A percentile compares a stretch with the other conserved stretches of the same genome.
Conservation (phyloP, 2,888 invertebrate genomes). For the Poecilobothrus nobilitatus region DNA sequence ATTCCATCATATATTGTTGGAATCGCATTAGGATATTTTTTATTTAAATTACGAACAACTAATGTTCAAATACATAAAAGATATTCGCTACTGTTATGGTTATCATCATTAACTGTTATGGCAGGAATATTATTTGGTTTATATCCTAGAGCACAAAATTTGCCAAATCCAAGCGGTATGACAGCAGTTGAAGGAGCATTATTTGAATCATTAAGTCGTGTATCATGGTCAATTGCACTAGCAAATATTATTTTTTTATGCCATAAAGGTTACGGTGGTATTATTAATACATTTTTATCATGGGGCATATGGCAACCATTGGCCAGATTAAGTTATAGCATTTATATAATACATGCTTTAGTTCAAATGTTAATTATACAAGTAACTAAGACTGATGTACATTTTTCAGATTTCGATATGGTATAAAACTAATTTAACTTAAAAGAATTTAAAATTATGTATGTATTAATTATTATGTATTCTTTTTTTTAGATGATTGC, state of each 20-base stretch:
- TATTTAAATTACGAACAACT: constrained; percentile 19
- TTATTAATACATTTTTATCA: constrained; percentile 22
- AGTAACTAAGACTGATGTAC: constrained; percentile 10
- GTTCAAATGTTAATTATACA: constrained; percentile 14
- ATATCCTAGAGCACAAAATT: constrained; percentile 13
- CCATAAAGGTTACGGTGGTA: constrained; percentile 23
- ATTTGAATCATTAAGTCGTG: constrained; percentile 22
- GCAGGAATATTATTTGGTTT: constrained; percentile 21
- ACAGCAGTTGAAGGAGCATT: constrained; percentile 22
- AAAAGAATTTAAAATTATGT: not conserved
- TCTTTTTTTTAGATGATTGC: constrained; percentile 18
- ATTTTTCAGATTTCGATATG: constrained; percentile 20
- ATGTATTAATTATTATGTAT: too few species aligned
- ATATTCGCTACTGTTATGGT: constrained; percentile 17
- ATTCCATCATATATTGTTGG: constrained; percentile 29
- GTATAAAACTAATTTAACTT: constrained; percentile 13
- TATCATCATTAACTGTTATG: constrained; percentile 16
- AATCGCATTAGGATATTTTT: constrained; percentile 26
- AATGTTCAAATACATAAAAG: constrained; percentile 13
- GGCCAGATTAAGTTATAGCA: constrained; percentile 21
- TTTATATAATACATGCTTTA: constrained; percentile 23
- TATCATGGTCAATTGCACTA: constrained; percentile 23
- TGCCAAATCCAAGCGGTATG: not conserved
- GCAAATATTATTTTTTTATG: constrained; percentile 25
- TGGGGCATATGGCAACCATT: constrained; percentile 24